A percentile compares a stretch with the other conserved stretches of the same genome.
phyloP scores from a whole-genome alignment of 2,888 invertebrate genomes.

The Brenthis hecate region DNA sequence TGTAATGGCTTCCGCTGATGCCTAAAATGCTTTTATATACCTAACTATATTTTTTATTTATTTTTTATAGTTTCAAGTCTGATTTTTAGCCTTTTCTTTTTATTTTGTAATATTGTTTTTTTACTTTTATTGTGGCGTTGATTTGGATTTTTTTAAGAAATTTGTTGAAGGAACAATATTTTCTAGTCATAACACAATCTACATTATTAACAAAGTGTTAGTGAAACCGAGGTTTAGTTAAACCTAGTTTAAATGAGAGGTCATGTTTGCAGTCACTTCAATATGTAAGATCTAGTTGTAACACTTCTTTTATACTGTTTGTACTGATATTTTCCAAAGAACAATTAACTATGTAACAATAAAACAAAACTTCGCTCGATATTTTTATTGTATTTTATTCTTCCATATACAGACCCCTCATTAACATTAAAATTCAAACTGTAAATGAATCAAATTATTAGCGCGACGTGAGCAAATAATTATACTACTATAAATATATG shows the following conservation, averaged over 20 bases:
- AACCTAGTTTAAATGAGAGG: neutral
- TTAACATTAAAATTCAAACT: constrained; percentile 58
- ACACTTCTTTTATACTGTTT: constrained; percentile 17
- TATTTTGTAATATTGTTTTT: neutral
- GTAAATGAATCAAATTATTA: constrained; percentile 50
- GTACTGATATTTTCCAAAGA: constrained; percentile 26
- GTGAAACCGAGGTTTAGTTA: neutral
- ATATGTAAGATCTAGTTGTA: neutral
- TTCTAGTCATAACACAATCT: constrained; percentile 18
- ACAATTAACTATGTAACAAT: constrained; percentile 40
- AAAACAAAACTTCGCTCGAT: constrained; percentile 57
- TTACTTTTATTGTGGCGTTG: neutral
- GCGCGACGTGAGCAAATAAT: constrained; percentile 54
- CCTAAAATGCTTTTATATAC: too few species aligned
- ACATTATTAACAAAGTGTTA: neutral
- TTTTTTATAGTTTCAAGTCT: too few species aligned
- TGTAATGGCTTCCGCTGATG: neutral
- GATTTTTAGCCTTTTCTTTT: too few species aligned
- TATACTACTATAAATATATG: constrained; percentile 72
- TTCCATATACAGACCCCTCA: constrained; percentile 75
- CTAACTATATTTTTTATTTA: too few species aligned
- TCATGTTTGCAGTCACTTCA: neutral
- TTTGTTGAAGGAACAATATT: neutral
- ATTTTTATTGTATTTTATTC: constrained; percentile 63
- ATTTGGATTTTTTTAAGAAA: neutral